Conservation (phyloP, 2,113 vertebrate genomes). For the Bombycilla garrulus region DNA sequence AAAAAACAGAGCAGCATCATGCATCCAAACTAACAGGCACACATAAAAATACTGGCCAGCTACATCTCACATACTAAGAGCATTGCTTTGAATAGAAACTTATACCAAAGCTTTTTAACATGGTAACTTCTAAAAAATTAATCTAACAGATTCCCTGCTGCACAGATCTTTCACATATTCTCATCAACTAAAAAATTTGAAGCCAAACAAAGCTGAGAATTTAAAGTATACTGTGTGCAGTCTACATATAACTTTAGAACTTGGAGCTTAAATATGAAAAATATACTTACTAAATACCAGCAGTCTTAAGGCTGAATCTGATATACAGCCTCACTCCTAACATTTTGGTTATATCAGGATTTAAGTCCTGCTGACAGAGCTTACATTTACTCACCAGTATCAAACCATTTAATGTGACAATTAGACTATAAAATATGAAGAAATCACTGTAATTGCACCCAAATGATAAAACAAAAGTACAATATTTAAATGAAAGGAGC, state of each 20-base stretch:
- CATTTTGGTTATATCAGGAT: background rate
- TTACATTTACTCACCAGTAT: background rate
- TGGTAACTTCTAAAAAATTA: background rate
- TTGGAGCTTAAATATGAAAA: background rate
- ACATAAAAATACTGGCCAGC: conserved; percentile 79
- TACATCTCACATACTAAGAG: conserved; percentile 57
- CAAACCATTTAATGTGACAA: background rate
- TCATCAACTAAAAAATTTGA: background rate
- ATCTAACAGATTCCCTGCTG: background rate
- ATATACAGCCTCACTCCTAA: background rate
- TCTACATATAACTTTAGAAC: background rate
- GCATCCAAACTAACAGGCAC: conserved; percentile 86
- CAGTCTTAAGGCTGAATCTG: background rate
- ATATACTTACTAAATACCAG: background rate
- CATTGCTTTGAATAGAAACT: conserved; percentile 50
- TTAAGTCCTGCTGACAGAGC: conserved; percentile 13
- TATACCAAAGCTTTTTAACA: conserved; percentile 19
- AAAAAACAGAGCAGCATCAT: conserved; percentile 90
- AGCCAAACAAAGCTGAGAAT: background rate
- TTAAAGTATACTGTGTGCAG: background rate
- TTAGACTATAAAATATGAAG: background rate
- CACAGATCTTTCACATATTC: background rate
- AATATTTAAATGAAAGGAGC: background rate
- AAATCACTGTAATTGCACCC: background rate
- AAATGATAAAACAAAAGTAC: background rate